Evolutionary conservation across 1,140 invertebrate genomes (phyloP), one percentile per base, ranked within the genome.

Genomic region (Megalonaias nervosa): DNA sequence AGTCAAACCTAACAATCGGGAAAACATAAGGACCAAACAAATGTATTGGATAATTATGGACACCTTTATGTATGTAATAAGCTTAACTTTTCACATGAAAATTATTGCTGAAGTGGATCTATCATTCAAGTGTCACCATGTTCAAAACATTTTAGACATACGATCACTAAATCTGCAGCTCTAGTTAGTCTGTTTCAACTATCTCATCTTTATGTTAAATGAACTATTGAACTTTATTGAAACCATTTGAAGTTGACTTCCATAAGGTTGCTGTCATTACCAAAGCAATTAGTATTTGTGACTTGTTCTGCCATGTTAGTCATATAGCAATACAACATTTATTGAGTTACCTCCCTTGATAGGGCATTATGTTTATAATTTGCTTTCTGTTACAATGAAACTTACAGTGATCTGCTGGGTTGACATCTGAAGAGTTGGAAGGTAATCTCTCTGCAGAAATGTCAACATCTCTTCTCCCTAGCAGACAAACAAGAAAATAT

Each of bases 391-490:
- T 48, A 6, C 38, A 48, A 6, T 48, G 38, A 48, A 48, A 48
- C 38, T 48, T 11, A 48, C 38, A 48, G 6, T 48, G 38, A 88
- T 89, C 23, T 90, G 85, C 65, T 90, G 75, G 62, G 86, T 83
- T 17, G 88, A 84, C 13, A 93, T 57, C 62, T 91, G 84, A 59
- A 92, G 83, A 57, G 88, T 91, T 4, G 91, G 91, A 16, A 93
- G 85, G 81, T 92, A 92, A 12, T 91, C 87, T 17, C 76, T 84
- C 70, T 91, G 89, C 23, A 93, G 82, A 86, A 89, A 93, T 4
- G 81, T 87, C 4, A 92, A 80, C 73, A 92, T 86, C 80, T 93
- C 92, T 55, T 91, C 91, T 17, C 92, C 92, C 90, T 92, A 74
- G 23, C 86, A 70, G 62, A 57, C 26, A 78, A 62, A 48, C 21